phyloP scores from a whole-genome alignment of 2,888 invertebrate genomes.

The Coecobrya sp. region DNA sequence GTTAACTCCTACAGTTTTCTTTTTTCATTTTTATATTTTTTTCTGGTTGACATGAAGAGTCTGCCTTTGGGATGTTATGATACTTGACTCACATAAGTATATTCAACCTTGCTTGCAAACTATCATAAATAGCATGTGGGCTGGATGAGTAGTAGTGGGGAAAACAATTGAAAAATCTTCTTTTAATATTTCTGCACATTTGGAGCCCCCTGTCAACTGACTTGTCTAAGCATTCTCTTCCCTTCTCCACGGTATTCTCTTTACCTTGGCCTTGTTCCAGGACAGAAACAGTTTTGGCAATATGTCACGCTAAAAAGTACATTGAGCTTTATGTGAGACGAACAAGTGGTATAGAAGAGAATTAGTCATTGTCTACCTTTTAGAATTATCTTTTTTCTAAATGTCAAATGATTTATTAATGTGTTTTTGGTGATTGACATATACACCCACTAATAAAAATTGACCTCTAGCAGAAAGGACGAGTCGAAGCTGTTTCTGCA shows the following conservation, averaged over 20 bases:
- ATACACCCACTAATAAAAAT: too few species aligned
- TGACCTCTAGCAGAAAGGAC: too few species aligned
- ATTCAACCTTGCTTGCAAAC: not conserved
- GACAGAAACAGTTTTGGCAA: not conserved
- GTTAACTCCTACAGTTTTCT: not conserved
- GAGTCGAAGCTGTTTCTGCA: too few species aligned
- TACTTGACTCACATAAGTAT: constrained; percentile 4
- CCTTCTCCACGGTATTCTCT: not conserved
- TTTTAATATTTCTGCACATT: not conserved
- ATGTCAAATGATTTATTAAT: not conserved
- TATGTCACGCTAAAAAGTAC: not conserved
- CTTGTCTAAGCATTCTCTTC: not conserved
- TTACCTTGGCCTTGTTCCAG: not conserved
- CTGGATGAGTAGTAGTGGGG: not conserved
- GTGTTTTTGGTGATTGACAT: too few species aligned
- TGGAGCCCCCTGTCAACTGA: not conserved
- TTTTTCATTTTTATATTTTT: not conserved
- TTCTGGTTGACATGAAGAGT: not conserved
- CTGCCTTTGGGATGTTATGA: constrained; percentile 11
- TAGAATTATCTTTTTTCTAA: not conserved
- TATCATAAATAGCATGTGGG: not conserved
- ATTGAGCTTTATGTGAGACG: not conserved
- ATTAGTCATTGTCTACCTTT: not conserved
- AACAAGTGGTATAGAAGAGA: not conserved
- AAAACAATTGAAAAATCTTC: constrained; percentile 6